Percentiles rank a stretch among this genome's conserved stretches.
Evolutionary conservation across 1,140 invertebrate species (phyloP).

Genomic region (Zaprionus vittiger): DNA sequence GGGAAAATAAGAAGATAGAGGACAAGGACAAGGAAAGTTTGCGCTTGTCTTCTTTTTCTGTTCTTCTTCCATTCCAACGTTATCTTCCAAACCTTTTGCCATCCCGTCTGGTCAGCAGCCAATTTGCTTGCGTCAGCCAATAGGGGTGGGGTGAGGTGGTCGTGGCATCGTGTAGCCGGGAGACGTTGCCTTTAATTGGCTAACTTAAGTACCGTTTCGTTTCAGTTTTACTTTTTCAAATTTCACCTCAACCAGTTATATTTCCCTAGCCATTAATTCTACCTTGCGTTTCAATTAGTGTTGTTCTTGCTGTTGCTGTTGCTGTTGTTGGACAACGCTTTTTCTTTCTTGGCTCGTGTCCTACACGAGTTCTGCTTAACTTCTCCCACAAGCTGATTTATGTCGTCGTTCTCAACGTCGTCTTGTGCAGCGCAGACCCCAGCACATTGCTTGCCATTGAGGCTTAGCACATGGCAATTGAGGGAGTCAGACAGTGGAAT

Average conservation of each 20-base stretch:
- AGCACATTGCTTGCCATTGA: slow-evolving; percentile 19
- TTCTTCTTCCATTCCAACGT: neutral
- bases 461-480: slow-evolving; percentile 55
- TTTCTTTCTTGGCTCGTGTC: slow-evolving; percentile 31
- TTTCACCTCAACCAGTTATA: slow-evolving; percentile 49
- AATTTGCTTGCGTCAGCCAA: slow-evolving; percentile 33
- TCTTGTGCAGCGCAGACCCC: slow-evolving; percentile 12
- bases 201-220: slow-evolving; percentile 81
- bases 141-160: neutral
- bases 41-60: slow-evolving; percentile 24
- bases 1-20: neutral
- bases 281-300: slow-evolving; percentile 81
- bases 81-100: slow-evolving; percentile 1
- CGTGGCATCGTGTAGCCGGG: slow-evolving; percentile 24
- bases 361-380: slow-evolving; percentile 20
- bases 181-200: slow-evolving; percentile 72
- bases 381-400: slow-evolving; percentile 65
- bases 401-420: slow-evolving; percentile 43
- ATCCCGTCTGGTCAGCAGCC: slow-evolving; percentile 15
- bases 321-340: slow-evolving; percentile 38
- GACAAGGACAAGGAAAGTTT: slow-evolving; percentile 3
- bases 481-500: slow-evolving; percentile 4
- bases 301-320: slow-evolving; percentile 29
- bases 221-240: slow-evolving; percentile 61
- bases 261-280: slow-evolving; percentile 78